Evolutionary conservation across 2,888 invertebrate genomes (phyloP).

Genomic region (Bombylius discolor): DNA sequence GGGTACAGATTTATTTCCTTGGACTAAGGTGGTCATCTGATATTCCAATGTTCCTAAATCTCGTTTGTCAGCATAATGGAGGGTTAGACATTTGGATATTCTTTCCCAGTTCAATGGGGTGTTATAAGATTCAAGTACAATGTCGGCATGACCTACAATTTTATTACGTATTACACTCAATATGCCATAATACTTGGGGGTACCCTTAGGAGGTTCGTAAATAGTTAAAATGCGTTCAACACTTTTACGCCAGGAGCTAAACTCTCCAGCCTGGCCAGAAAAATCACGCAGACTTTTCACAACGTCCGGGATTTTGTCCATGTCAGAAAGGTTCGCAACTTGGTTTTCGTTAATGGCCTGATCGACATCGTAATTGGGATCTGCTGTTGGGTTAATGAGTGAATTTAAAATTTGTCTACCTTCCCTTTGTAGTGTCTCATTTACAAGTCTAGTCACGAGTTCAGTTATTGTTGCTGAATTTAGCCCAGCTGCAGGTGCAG

Average conservation of each 20-base stretch:
- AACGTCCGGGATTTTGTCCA: conserved; percentile 8
- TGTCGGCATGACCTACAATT: conserved; percentile 10
- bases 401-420: no score
- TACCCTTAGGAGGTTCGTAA: conserved; percentile 7
- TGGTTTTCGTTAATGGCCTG: no score
- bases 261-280: conserved; percentile 7
- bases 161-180: conserved; percentile 10
- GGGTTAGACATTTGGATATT: conserved; percentile 7
- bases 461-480: not conserved
- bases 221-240: conserved; percentile 9
- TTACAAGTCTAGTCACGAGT: no score
- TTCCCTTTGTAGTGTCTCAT: no score
- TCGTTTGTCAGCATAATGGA: conserved; percentile 11
- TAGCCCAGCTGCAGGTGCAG: not conserved
- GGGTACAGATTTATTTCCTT: conserved; percentile 4
- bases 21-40: conserved; percentile 9
- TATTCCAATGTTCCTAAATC: conserved; percentile 11
- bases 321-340: not conserved
- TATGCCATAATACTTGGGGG: conserved; percentile 12
- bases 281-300: conserved; percentile 7
- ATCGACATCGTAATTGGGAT: no score
- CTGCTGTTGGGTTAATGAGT: no score
- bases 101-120: conserved; percentile 8
- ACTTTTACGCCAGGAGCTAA: conserved; percentile 8
- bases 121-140: conserved; percentile 11